Evolutionary conservation across 1,140 invertebrate species (phyloP).

Genomic region (Achatina immaculata): DNA sequence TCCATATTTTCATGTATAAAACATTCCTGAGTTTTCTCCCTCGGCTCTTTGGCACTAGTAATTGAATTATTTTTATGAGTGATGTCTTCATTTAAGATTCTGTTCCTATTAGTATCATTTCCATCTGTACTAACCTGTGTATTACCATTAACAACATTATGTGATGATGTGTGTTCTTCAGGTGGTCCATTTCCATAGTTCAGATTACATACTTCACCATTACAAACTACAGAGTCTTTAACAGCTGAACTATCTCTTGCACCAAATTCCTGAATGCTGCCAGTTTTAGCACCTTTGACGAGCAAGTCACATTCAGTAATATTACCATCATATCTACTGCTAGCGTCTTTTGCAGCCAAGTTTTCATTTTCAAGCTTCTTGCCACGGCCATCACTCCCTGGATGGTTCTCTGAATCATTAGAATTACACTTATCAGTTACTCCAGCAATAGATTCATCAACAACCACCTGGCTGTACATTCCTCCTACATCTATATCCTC

Average conservation of each 20-base stretch:
- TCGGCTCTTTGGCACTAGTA: too few species aligned
- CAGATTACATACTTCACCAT: background rate
- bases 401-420: too few species aligned
- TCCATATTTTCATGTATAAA: too few species aligned
- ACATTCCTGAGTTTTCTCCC: too few species aligned
- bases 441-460: background rate
- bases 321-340: background rate
- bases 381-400: background rate
- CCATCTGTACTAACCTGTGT: too few species aligned
- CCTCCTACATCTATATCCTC: constrained; percentile 14
- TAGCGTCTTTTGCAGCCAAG: constrained; percentile 2
- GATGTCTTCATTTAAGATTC: too few species aligned
- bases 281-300: background rate
- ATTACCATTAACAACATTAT: too few species aligned
- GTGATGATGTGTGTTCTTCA: background rate
- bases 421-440: background rate
- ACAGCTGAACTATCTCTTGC: background rate
- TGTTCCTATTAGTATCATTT: too few species aligned
- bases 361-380: background rate
- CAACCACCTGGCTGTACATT: background rate
- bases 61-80: too few species aligned
- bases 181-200: background rate
- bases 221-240: background rate
- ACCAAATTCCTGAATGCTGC: background rate
- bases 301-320: background rate